These are phyloP conservation scores for Datnioides undecimradiatus DNA, from an alignment of 2,113 vertebrate species.

Conservation along the genomic window DNA sequence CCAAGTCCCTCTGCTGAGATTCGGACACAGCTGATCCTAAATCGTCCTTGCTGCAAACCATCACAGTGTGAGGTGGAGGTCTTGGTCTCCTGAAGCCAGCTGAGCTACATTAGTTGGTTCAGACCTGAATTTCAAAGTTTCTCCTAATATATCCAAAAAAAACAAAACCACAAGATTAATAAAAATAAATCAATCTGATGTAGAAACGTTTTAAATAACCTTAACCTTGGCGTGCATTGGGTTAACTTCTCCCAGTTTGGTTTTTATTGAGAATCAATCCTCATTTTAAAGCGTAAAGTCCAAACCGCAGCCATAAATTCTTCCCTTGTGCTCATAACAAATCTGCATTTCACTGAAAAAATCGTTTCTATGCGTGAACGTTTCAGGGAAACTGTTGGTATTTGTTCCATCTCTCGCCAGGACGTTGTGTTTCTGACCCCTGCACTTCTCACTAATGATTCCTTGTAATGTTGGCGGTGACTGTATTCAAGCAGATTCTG, in stretches of 20 bases:
- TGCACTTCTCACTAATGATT: slow-evolving; percentile 2
- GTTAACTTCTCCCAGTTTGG: not conserved
- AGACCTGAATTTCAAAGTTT: not conserved
- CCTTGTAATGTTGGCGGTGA: not conserved
- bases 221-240: not conserved
- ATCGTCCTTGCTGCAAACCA: not conserved
- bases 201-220: not conserved
- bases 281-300: not conserved
- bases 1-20: not conserved
- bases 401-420: slow-evolving; percentile 1
- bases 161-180: too few relatives aligned
- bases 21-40: not conserved
- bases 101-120: too few relatives aligned
- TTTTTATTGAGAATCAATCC: not conserved
- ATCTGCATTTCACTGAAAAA: not conserved
- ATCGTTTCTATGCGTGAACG: not conserved
- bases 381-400: not conserved
- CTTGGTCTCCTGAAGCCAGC: not conserved
- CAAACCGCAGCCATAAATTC: too few relatives aligned
- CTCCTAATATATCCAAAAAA: too few relatives aligned
- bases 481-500: slow-evolving; percentile 3
- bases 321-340: not conserved
- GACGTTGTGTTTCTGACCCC: slow-evolving; percentile 13
- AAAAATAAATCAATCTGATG: too few relatives aligned
- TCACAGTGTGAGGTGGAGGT: too few relatives aligned